Evolutionary conservation across 2,888 invertebrate species (phyloP), one percentile per base, ranked within the genome.

Genomic region (Priocnemis perturbator): DNA sequence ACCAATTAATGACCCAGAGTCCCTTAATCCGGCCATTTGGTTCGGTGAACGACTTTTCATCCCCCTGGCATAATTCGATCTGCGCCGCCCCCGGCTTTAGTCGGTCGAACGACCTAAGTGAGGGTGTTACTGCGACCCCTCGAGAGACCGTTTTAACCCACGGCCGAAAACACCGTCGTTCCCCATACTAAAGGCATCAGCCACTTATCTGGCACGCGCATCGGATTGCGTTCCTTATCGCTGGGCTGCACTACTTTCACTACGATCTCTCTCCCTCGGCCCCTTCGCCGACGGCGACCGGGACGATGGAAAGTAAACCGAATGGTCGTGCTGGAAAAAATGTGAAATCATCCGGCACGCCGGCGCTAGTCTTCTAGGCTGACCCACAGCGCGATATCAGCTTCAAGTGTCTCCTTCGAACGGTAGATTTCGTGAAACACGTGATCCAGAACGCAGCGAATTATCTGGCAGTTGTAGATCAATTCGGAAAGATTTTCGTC

Each of bases 181-280:
- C 74, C 79, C 78, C 76, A 68, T 76, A 74, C 80, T 81, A 78
- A 83, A 86, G 85, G 86, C 87, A 88, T 87, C 87, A 85, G 84
- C 85, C 83, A 87, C 86, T 89, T 89, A 89, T 89, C 89, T 89
- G 88, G 88, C 89, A 89, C 89, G 89, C 89, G 89, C 88, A 89
- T 89, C 89, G 88, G 88, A 89, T 89, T 89, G 88, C 87, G 88
- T 87, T 83, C 82, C 88, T 89, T 89, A 89, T 89, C 89, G 87
- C 83, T 67, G 73, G 75, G 82, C 83, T 87, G 87, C 88, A 87
- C 87, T 87, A 88, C 89, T 88, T 89, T 88, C 87, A 84, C 86
- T 81, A 69, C 70, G 73, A 79, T 74, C 79, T 66, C 64, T 67
- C 60, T 66, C 37, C 37, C 37, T 37, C 1, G 37, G 53, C 73